Evolutionary conservation across 2,113 vertebrate genomes (phyloP).

Genomic region (Rhegmatorhina hoffmannsi): DNA sequence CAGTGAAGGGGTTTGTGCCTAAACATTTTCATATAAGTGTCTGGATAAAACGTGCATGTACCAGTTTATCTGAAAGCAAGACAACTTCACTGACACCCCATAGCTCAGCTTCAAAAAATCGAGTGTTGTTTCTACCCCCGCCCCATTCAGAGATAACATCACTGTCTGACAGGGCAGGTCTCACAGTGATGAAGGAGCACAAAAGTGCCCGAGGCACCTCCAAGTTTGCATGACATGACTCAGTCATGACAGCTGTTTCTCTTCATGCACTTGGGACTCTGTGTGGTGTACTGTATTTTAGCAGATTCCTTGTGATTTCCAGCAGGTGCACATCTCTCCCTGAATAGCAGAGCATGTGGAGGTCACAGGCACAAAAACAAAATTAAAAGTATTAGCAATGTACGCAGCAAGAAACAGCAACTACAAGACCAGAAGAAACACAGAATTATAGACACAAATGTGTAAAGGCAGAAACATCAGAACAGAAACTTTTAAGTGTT

Average conservation of each 20-base stretch:
- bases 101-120: not conserved
- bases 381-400: not conserved
- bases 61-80: not conserved
- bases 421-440: not conserved
- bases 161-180: not conserved
- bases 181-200: not conserved
- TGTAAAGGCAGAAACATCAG: not conserved
- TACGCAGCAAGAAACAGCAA: not conserved
- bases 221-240: not conserved
- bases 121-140: not conserved
- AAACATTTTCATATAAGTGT: not conserved
- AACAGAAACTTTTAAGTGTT: not conserved
- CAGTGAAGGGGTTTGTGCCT: fast-evolving
- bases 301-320: not conserved
- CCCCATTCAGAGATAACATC: not conserved
- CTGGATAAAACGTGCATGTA: not conserved
- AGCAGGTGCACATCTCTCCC: not conserved
- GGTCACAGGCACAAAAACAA: not conserved
- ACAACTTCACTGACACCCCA: not conserved
- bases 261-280: not conserved
- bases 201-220: not conserved
- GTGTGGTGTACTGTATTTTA: not conserved
- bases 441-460: not conserved
- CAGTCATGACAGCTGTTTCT: not conserved
- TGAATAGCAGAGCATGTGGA: not conserved